Percentiles rank a stretch among this genome's conserved stretches.
These are phyloP conservation scores for Drosophila subsilvestris DNA, from an alignment of 2,888 invertebrate species.

Conservation along the genomic window DNA sequence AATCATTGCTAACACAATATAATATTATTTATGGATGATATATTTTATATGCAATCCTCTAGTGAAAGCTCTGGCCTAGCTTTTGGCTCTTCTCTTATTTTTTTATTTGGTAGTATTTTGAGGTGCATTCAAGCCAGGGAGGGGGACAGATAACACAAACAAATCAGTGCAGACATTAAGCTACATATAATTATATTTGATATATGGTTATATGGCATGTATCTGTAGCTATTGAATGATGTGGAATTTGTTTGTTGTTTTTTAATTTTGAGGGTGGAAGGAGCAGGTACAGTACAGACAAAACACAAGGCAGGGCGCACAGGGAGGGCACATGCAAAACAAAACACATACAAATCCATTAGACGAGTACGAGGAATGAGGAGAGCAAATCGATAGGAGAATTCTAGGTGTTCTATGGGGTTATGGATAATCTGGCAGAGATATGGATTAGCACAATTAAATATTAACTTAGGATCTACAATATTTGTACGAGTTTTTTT, in stretches of 20 bases:
- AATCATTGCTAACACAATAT: neutral
- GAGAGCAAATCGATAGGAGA: slow-evolving; percentile 27
- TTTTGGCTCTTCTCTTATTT: slow-evolving; percentile 2
- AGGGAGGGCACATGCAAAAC: slow-evolving; percentile 75
- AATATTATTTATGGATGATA: neutral
- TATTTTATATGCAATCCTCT: slow-evolving; percentile 31
- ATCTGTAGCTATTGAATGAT: neutral
- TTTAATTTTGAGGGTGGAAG: neutral
- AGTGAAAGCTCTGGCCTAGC: slow-evolving; percentile 11
- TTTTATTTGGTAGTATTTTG: neutral
- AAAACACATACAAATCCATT: slow-evolving; percentile 74
- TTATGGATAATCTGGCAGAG: slow-evolving; percentile 71
- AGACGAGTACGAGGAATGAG: slow-evolving; percentile 45
- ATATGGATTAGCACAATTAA: slow-evolving; percentile 78
- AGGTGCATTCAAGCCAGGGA: slow-evolving; percentile 36
- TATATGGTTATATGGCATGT: neutral
- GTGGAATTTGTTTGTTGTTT: neutral
- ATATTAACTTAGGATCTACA: slow-evolving; percentile 29
- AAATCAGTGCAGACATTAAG: slow-evolving; percentile 34
- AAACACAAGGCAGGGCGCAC: slow-evolving; percentile 47
- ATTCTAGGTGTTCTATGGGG: slow-evolving; percentile 51
- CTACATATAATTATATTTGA: neutral
- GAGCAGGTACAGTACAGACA: slow-evolving; percentile 24
- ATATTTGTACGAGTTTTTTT: slow-evolving; percentile 25
- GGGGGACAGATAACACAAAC: slow-evolving; percentile 11